These are phyloP conservation scores for Nymphicus hollandicus DNA, from an alignment of 2,113 vertebrate genomes.

Conservation along the genomic window DNA sequence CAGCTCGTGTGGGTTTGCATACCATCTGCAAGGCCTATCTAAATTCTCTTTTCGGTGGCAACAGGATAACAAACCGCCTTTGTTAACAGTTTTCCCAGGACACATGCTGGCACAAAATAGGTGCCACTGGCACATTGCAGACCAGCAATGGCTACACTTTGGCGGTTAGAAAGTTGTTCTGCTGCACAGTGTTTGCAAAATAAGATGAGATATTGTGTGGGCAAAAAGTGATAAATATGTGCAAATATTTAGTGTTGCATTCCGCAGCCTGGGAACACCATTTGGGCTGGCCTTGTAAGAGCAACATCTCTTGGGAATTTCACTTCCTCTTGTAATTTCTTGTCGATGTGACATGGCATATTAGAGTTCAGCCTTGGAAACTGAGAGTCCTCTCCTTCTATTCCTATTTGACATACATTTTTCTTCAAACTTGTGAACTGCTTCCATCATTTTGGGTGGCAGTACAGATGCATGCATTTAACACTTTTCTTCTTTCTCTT, in stretches of 20 bases:
- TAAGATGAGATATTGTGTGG: not conserved
- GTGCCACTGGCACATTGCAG: not conserved
- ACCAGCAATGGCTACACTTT: not conserved
- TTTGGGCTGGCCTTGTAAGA: not conserved
- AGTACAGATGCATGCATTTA: slow-evolving; percentile 17
- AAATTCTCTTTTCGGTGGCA: not conserved
- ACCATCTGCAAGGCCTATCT: not conserved
- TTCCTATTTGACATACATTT: slow-evolving; percentile 38
- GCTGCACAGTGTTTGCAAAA: slow-evolving; percentile 35
- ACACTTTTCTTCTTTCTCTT: slow-evolving; percentile 17
- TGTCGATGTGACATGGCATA: not conserved
- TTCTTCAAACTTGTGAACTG: slow-evolving; percentile 44
- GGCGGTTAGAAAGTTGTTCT: not conserved
- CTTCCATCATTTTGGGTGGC: slow-evolving; percentile 35
- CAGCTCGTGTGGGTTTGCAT: not conserved
- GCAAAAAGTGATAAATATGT: slow-evolving; percentile 35
- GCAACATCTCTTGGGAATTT: slow-evolving; percentile 16
- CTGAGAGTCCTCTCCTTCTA: not conserved
- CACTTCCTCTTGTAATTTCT: not conserved
- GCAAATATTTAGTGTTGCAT: slow-evolving; percentile 33
- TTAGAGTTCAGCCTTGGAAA: slow-evolving; percentile 20
- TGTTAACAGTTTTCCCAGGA: slow-evolving; percentile 19
- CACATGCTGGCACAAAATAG: not conserved
- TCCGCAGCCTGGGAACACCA: not conserved
- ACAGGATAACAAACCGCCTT: slow-evolving; percentile 30